Percentiles rank a stretch among this genome's conserved stretches.
These are phyloP conservation scores for Anolis apletophallus DNA, from an alignment of 2,797 vertebrate genomes.

Conservation along the genomic window DNA sequence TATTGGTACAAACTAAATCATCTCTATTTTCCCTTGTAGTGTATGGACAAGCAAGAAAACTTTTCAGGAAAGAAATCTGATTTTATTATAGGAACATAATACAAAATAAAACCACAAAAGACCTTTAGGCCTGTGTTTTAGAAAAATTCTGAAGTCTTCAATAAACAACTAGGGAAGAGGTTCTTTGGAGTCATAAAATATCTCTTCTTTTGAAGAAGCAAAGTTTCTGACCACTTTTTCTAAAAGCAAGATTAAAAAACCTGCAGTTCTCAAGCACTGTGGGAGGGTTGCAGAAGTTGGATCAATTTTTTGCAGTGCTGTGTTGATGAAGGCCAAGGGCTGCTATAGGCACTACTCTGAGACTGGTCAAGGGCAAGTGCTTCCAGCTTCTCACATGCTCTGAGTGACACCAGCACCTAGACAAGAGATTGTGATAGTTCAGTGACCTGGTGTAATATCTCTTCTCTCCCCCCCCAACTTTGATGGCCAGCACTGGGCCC, in stretches of 20 bases:
- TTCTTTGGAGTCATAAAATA: neutral
- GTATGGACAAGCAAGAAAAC: neutral
- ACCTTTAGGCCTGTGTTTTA: neutral
- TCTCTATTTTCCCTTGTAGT: neutral
- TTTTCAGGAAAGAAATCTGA: neutral
- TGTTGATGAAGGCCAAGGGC: constrained; percentile 45
- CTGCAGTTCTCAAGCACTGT: neutral
- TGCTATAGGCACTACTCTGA: neutral
- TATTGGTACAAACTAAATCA: neutral
- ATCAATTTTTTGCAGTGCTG: constrained; percentile 73
- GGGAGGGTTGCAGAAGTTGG: constrained; percentile 60
- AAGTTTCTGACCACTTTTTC: neutral
- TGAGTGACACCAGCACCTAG: constrained; percentile 77
- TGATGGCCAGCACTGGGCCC: no score
- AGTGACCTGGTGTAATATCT: neutral
- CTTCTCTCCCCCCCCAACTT: neutral
- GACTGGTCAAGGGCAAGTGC: constrained; percentile 41
- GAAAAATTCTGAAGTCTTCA: neutral
- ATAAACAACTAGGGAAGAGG: neutral
- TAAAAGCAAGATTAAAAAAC: neutral
- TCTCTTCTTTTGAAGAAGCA: neutral
- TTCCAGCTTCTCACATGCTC: constrained; percentile 73
- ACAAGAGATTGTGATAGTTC: constrained; percentile 26
- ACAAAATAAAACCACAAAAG: neutral
- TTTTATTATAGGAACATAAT: constrained; percentile 18